These are phyloP conservation scores for Myotis pilosus DNA, from an alignment of 2,797 vertebrate genomes.

Conservation along the genomic window DNA sequence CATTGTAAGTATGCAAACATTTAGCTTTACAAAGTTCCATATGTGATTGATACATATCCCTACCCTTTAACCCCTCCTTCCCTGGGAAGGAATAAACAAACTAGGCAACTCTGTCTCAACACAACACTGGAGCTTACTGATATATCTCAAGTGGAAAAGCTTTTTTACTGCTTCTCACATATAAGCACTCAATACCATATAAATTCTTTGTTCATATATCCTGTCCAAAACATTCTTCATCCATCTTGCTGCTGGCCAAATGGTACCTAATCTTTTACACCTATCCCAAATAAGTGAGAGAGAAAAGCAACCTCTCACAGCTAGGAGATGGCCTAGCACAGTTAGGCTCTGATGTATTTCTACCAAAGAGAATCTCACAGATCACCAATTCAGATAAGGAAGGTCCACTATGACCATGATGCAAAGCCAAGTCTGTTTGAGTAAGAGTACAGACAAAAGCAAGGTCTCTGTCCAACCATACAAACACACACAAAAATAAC, in stretches of 20 bases:
- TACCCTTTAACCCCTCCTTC: neutral
- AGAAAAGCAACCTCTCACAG: neutral
- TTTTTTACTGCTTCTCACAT: neutral
- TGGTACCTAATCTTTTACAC: neutral
- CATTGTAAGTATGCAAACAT: neutral
- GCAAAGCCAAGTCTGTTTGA: neutral
- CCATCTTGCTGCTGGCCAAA: conserved; percentile 1
- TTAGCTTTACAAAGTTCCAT: conserved; percentile 27
- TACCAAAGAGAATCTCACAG: neutral
- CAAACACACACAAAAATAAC: neutral
- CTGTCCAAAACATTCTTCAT: conserved; percentile 3
- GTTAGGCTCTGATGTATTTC: neutral
- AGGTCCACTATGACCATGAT: neutral
- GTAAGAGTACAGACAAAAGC: neutral
- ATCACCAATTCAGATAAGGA: neutral
- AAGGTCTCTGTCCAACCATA: neutral
- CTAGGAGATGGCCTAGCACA: neutral
- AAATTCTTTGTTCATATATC: conserved; percentile 20
- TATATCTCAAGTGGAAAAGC: neutral
- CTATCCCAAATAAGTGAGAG: neutral
- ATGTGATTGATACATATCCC: neutral
- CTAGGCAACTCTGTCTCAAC: conserved; percentile 9
- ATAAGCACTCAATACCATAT: neutral
- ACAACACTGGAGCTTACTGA: neutral
- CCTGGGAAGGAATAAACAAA: neutral